These are phyloP conservation scores for Trachelipus rathkii DNA, from an alignment of 1,140 invertebrate species.

Conservation along the genomic window DNA sequence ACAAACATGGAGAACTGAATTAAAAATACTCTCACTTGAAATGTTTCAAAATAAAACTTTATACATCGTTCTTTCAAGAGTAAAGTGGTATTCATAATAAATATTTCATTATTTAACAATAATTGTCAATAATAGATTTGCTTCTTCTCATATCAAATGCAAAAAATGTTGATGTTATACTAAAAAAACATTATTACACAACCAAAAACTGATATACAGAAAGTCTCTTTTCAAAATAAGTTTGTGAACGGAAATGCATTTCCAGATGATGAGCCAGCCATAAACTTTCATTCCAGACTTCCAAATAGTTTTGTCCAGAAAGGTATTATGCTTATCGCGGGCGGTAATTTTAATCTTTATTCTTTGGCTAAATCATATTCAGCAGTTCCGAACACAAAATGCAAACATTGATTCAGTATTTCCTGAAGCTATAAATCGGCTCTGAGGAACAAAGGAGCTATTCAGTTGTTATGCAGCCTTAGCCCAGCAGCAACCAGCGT, in stretches of 20 bases:
- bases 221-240: not conserved
- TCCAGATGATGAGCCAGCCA: not conserved
- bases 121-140: not conserved
- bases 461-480: too few species aligned
- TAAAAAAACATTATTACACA: not conserved
- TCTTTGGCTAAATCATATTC: not conserved
- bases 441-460: not conserved
- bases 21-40: not conserved
- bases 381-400: not conserved
- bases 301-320: constrained; percentile 12
- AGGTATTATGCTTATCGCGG: constrained; percentile 5
- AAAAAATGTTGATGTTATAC: not conserved
- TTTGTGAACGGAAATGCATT: not conserved
- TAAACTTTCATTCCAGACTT: constrained; percentile 3
- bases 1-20: not conserved
- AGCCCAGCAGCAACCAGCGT: too few species aligned
- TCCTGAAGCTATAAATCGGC: not conserved
- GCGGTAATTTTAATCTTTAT: not conserved
- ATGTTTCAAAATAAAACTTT: too few species aligned
- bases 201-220: not conserved
- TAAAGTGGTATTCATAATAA: too few species aligned
- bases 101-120: not conserved
- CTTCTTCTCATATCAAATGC: not conserved
- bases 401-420: not conserved
- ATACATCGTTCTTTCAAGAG: too few species aligned